Conservation (phyloP, 1,140 invertebrate species). For the Lepidotrigona ventralis region DNA sequence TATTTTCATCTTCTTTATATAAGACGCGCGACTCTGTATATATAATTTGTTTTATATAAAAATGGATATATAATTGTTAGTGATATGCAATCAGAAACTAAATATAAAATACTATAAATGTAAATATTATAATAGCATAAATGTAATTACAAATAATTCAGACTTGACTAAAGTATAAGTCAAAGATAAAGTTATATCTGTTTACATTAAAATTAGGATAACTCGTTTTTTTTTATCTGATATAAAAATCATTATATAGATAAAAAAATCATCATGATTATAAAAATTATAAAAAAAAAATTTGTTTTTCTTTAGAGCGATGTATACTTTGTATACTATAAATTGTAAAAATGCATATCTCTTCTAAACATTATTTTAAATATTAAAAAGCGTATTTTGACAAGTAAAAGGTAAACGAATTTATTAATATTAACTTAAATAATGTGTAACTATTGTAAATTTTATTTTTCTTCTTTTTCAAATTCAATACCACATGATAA, state of each 20-base stretch:
- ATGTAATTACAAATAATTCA: slow-evolving; percentile 6
- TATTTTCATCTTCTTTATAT: neutral
- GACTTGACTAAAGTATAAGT: neutral
- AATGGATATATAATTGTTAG: neutral
- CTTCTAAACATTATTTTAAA: neutral
- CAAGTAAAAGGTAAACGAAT: neutral
- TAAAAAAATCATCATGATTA: neutral
- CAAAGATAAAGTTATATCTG: neutral
- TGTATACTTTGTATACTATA: neutral
- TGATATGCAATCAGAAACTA: neutral
- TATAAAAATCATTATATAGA: neutral
- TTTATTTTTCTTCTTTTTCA: neutral
- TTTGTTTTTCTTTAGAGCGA: neutral
- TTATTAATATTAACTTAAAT: slow-evolving; percentile 13
- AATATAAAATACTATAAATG: neutral
- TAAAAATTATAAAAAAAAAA: slow-evolving; percentile 2
- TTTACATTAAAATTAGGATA: neutral
- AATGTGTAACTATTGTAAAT: neutral
- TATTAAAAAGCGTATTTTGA: neutral
- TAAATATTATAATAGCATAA: slow-evolving; percentile 4
- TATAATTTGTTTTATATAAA: neutral
- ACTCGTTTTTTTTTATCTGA: slow-evolving; percentile 6
- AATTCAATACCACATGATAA: slow-evolving; percentile 32
- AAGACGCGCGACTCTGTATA: neutral
- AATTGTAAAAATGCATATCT: slow-evolving; percentile 6